Percentiles rank a stretch among this genome's conserved stretches.
These are phyloP conservation scores for Caenorhabditis drosophilae DNA, from an alignment of 2,888 invertebrate genomes.

Conservation along the genomic window DNA sequence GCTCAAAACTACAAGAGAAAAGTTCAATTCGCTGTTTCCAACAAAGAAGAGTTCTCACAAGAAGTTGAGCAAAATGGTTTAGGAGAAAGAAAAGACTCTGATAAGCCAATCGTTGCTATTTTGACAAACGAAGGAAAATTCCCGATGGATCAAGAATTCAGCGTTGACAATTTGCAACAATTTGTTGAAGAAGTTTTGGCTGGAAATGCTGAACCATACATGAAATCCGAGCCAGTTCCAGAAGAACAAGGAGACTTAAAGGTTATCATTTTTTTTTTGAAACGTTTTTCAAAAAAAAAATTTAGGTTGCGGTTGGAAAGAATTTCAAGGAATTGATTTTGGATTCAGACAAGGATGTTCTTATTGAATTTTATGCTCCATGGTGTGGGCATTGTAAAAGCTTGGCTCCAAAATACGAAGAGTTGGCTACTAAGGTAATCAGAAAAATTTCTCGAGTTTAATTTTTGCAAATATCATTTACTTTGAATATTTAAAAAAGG, in stretches of 20 bases:
- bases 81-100: constrained; percentile 80
- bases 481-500: too few relatives aligned
- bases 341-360: constrained; percentile 87
- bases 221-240: constrained; percentile 93
- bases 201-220: constrained; percentile 84
- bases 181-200: constrained; percentile 85
- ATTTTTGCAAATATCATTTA: not conserved
- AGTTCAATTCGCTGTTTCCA: constrained; percentile 86
- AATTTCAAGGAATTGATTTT: constrained; percentile 90
- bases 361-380: constrained; percentile 97
- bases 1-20: constrained; percentile 68
- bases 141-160: constrained; percentile 87
- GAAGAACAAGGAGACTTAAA: constrained; percentile 78
- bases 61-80: constrained; percentile 93
- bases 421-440: constrained; percentile 78
- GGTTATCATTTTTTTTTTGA: too few relatives aligned
- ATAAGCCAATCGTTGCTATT: constrained; percentile 87
- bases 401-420: constrained; percentile 88
- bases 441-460: not conserved
- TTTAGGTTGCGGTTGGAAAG: constrained; percentile 92
- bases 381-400: constrained; percentile 99
- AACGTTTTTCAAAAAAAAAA: too few relatives aligned
- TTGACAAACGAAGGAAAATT: constrained; percentile 86
- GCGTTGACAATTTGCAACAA: constrained; percentile 81
- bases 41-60: constrained; percentile 89